Percentiles rank a stretch among this genome's conserved stretches.
Evolutionary conservation across 2,888 invertebrate species (phyloP).

Genomic region (Drosophila meridiana): DNA sequence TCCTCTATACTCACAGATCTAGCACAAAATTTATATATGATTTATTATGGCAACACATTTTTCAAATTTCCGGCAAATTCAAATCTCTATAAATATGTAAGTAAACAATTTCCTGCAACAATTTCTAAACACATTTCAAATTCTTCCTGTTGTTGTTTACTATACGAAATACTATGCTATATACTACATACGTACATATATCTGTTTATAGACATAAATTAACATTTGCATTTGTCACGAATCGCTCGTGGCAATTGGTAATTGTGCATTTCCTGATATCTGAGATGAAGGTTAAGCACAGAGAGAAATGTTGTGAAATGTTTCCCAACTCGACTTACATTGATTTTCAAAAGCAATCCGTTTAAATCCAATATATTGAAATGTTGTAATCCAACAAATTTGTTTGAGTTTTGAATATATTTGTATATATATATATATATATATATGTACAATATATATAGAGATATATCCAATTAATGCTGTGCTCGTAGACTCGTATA

Average conservation of each 20-base stretch:
- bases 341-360: conserved; percentile 84
- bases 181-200: neutral
- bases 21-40: neutral
- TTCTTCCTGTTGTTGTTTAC: conserved; percentile 39
- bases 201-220: conserved; percentile 30
- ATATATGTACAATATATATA: neutral
- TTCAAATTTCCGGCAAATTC: conserved; percentile 19
- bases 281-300: conserved; percentile 48
- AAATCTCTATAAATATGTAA: conserved; percentile 1
- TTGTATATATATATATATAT: conserved; percentile 7
- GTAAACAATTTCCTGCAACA: conserved; percentile 13
- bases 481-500: conserved; percentile 41
- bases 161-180: conserved; percentile 6
- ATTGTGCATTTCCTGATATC: conserved; percentile 64
- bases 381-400: conserved; percentile 45
- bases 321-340: conserved; percentile 77
- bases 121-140: conserved; percentile 7
- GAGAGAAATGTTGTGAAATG: neutral
- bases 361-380: conserved; percentile 43
- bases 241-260: conserved; percentile 59
- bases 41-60: neutral
- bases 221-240: conserved; percentile 64
- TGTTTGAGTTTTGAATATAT: conserved; percentile 8
- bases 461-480: conserved; percentile 50
- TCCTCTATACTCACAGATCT: neutral